Evolutionary conservation across 2,113 vertebrate genomes (phyloP).

Genomic region (Australoheros scitulus): DNA sequence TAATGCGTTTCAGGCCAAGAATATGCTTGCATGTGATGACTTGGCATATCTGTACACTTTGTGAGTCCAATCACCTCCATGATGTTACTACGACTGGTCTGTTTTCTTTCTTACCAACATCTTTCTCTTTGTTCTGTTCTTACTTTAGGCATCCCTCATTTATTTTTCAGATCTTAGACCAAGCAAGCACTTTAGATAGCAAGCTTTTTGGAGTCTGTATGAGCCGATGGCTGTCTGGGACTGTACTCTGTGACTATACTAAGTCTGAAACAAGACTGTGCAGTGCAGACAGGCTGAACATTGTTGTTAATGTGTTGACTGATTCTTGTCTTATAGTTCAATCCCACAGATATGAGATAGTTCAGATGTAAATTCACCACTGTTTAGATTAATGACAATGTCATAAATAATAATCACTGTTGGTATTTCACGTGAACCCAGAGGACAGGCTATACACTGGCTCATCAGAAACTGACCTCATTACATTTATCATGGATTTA

Average conservation of each 20-base stretch:
- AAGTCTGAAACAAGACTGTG: background rate
- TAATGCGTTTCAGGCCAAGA: background rate
- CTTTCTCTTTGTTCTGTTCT: slow-evolving; percentile 57
- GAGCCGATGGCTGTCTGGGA: slow-evolving; percentile 13
- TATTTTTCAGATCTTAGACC: slow-evolving; percentile 57
- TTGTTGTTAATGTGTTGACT: slow-evolving; percentile 34
- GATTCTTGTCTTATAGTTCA: slow-evolving; percentile 7
- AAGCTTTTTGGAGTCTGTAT: background rate
- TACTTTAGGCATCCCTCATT: slow-evolving; percentile 55
- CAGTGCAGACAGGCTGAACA: background rate
- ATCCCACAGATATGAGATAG: background rate
- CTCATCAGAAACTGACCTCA: slow-evolving; percentile 55
- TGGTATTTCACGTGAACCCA: slow-evolving; percentile 23
- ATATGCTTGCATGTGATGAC: slow-evolving; percentile 15
- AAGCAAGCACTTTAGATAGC: slow-evolving; percentile 32
- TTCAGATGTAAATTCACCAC: slow-evolving; percentile 30
- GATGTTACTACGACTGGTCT: slow-evolving; percentile 1
- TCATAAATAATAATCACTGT: slow-evolving; percentile 41
- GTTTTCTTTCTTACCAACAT: slow-evolving; percentile 22
- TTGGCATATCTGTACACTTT: slow-evolving; percentile 13
- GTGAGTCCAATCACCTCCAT: slow-evolving; percentile 1
- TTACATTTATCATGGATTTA: slow-evolving; percentile 65
- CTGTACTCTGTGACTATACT: slow-evolving; percentile 10
- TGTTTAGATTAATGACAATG: slow-evolving; percentile 52
- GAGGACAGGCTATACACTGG: slow-evolving; percentile 13